Evolutionary conservation across 2,113 vertebrate species (phyloP).

Genomic region (Pomatorhinus ruficollis): DNA sequence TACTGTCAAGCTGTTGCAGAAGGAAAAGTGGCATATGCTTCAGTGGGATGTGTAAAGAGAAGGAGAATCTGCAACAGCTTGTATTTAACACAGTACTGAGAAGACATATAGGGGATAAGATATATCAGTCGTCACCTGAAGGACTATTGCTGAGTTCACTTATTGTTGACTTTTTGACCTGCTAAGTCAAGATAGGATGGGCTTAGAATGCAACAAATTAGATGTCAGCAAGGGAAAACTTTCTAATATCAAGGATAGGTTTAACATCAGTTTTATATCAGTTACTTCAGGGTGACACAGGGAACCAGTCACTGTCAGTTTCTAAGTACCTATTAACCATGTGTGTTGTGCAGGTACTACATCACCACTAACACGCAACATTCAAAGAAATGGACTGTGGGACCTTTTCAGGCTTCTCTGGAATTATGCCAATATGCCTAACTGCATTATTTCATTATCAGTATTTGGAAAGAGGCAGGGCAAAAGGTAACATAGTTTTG

Average conservation of each 20-base stretch:
- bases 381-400: background rate
- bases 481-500: background rate
- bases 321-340: background rate
- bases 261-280: background rate
- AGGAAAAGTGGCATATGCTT: conserved; percentile 13
- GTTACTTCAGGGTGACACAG: background rate
- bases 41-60: conserved; percentile 18
- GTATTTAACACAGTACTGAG: background rate
- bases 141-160: background rate
- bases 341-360: background rate
- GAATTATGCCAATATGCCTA: background rate
- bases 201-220: background rate
- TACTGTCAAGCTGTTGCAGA: background rate
- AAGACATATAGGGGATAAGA: background rate
- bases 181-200: background rate
- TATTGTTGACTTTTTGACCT: background rate
- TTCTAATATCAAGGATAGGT: fast-evolving
- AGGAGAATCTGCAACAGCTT: background rate
- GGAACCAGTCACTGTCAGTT: background rate
- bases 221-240: background rate
- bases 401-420: background rate
- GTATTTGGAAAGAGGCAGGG: background rate
- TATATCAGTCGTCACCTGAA: background rate
- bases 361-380: background rate
- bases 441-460: background rate